These are phyloP conservation scores for Phyllotis vaccarum DNA, from an alignment of 2,797 vertebrate species.

Conservation along the genomic window DNA sequence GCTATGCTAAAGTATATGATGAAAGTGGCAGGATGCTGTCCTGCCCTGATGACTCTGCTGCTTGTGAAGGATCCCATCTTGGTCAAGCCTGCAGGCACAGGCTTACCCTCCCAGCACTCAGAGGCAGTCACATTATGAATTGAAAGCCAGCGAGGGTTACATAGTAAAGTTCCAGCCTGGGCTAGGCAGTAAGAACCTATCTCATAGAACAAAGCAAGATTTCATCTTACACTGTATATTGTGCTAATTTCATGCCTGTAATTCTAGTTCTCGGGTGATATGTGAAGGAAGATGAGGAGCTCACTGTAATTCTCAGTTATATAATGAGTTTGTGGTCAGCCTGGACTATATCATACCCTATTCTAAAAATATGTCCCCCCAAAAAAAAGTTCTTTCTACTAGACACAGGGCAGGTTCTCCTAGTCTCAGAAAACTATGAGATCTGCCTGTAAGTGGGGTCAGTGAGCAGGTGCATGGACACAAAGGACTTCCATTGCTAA, in stretches of 20 bases:
- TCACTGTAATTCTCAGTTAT: background rate
- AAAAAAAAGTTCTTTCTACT: background rate
- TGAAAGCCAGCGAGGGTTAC: background rate
- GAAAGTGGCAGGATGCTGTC: background rate
- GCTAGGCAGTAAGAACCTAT: background rate
- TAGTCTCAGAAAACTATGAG: background rate
- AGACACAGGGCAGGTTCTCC: background rate
- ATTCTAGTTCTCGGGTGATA: background rate
- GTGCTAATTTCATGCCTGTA: background rate
- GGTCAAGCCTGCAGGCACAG: background rate
- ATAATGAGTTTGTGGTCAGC: background rate
- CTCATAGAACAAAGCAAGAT: background rate
- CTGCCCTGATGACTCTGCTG: too few relatives aligned
- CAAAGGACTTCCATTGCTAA: background rate
- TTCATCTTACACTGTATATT: background rate
- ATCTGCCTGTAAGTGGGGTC: background rate
- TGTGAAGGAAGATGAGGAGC: background rate
- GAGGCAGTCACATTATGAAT: background rate
- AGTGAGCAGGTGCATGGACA: too few relatives aligned
- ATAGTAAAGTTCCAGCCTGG: background rate
- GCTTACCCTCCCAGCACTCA: background rate
- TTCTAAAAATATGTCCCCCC: background rate
- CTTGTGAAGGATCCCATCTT: background rate
- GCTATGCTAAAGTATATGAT: too few relatives aligned
- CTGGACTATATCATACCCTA: too few relatives aligned